Evolutionary conservation across 2,113 vertebrate genomes (phyloP).

Genomic region (Panurus biarmicus): DNA sequence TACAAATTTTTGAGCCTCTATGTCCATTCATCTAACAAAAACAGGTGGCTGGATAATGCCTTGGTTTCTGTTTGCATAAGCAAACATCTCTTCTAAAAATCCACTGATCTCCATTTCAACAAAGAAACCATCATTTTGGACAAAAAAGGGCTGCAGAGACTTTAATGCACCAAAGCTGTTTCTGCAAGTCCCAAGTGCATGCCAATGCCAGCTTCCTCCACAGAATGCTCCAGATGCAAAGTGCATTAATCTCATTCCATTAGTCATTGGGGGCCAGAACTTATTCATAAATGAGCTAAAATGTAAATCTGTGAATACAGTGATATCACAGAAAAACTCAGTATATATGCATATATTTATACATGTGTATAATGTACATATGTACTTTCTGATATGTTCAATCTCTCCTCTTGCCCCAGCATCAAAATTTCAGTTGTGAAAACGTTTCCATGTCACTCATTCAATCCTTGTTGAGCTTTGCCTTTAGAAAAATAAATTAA

Average conservation of each 20-base stretch:
- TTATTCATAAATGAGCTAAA: not conserved
- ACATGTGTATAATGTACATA: not conserved
- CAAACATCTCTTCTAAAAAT: not conserved
- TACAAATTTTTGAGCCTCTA: not conserved
- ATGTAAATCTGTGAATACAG: not conserved
- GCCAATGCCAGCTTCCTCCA: not conserved
- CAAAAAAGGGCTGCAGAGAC: not conserved
- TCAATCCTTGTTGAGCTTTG: not conserved
- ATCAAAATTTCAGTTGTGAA: not conserved
- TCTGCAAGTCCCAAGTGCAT: not conserved
- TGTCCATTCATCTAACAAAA: not conserved
- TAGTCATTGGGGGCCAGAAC: not conserved
- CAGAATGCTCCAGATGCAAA: not conserved
- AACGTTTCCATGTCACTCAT: not conserved
- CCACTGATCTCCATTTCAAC: not conserved
- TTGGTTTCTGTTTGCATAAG: not conserved
- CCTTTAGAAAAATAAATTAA: not conserved
- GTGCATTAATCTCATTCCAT: not conserved
- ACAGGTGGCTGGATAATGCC: not conserved
- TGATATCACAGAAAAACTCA: not conserved
- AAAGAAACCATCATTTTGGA: not conserved
- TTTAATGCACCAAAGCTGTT: not conserved
- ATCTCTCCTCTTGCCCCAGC: not conserved
- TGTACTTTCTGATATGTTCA: not conserved
- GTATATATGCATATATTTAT: accelerated